phyloP scores from a whole-genome alignment of 1,140 invertebrate species.

The Chionoecetes opilio region DNA sequence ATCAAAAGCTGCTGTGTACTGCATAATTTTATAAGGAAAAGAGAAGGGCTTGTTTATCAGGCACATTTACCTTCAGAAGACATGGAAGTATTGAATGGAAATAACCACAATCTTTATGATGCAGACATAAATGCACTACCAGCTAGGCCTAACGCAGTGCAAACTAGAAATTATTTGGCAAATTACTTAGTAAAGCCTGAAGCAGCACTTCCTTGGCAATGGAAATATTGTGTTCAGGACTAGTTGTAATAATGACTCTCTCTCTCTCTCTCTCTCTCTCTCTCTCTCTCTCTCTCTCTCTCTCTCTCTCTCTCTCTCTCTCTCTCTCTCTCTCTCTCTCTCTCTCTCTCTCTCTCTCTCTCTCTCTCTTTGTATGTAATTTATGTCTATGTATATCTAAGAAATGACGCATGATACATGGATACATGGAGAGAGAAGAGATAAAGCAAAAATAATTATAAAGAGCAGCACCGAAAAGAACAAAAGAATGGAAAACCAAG shows the following conservation, averaged over 20 bases:
- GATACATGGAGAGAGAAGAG: too few relatives aligned
- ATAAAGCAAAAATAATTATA: too few relatives aligned
- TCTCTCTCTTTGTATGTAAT: constrained; percentile 39
- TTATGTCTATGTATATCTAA: neutral
- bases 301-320: constrained; percentile 22
- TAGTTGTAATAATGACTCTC: neutral
- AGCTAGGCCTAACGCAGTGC: constrained; percentile 39
- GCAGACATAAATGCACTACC: constrained; percentile 10
- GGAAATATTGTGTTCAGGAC: neutral
- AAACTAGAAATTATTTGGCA: constrained; percentile 21
- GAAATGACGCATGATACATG: neutral
- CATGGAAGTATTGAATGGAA: constrained; percentile 33
- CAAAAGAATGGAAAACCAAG: too few relatives aligned
- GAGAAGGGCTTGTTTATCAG: constrained; percentile 33
- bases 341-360: constrained; percentile 53
- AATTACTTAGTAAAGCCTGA: constrained; percentile 10
- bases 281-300: too few relatives aligned
- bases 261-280: too few relatives aligned
- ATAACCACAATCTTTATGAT: neutral
- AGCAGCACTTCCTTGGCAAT: neutral
- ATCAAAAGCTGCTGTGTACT: constrained; percentile 37
- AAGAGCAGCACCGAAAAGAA: too few relatives aligned
- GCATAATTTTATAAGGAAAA: constrained; percentile 40
- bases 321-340: constrained; percentile 53
- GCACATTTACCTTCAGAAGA: constrained; percentile 36